Evolutionary conservation across 1,140 invertebrate species (phyloP).

Genomic region (Drosophila nannoptera): DNA sequence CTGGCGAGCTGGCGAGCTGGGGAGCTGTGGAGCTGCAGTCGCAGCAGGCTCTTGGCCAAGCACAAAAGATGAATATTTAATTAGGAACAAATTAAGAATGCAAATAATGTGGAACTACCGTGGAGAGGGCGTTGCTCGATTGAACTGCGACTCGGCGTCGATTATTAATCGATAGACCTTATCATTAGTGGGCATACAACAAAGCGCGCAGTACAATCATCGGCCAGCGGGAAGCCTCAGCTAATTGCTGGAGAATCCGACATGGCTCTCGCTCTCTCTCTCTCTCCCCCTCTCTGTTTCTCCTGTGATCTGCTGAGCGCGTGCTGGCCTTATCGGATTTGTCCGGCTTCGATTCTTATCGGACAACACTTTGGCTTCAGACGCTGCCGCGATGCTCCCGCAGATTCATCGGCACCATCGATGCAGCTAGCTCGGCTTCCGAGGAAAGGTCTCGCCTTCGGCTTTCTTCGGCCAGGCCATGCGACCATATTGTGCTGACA

Average conservation of each 20-base stretch:
- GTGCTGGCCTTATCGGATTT: conserved; percentile 20
- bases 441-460: too few species aligned
- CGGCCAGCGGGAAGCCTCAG: conserved; percentile 43
- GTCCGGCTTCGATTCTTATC: conserved; percentile 12
- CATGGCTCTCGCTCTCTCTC: neutral
- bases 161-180: conserved; percentile 73
- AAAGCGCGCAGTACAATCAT: conserved; percentile 44
- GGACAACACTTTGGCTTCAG: conserved; percentile 12
- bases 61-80: conserved; percentile 75
- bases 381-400: conserved; percentile 11
- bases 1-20: conserved; percentile 3
- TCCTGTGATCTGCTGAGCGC: neutral
- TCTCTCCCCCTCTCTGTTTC: neutral
- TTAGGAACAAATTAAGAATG: conserved; percentile 77
- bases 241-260: conserved; percentile 48
- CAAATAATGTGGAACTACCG: conserved; percentile 75
- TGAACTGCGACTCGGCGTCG: conserved; percentile 33
- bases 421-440: neutral
- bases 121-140: conserved; percentile 26
- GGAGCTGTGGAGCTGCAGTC: neutral
- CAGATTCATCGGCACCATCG: conserved; percentile 34
- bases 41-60: conserved; percentile 15
- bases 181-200: conserved; percentile 68
- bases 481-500: conserved; percentile 1
- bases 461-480: too few species aligned